These are phyloP conservation scores for Protosalanx chinensis DNA, from an alignment of 2,797 vertebrate genomes.

Conservation along the genomic window DNA sequence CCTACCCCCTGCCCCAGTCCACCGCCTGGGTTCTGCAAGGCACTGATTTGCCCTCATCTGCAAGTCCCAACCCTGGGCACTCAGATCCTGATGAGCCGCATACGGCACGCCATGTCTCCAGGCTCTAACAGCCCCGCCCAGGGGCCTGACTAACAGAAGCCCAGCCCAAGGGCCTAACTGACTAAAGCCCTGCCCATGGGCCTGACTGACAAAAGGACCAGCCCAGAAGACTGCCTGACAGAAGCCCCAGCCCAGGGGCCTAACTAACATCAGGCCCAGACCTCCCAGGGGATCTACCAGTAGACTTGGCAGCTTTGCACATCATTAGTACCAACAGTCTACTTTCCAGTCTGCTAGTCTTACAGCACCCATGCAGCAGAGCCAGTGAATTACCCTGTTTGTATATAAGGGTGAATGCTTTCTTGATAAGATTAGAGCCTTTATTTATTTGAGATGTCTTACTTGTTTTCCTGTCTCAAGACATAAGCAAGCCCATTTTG, in stretches of 20 bases:
- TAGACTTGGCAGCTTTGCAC: conserved; percentile 59
- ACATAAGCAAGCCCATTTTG: no score
- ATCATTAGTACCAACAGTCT: conserved; percentile 59
- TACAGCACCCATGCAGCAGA: neutral
- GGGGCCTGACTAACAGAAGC: conserved; percentile 12
- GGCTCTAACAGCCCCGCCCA: conserved; percentile 32
- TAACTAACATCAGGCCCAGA: neutral
- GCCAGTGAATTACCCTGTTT: conserved; percentile 16
- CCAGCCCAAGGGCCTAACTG: conserved; percentile 41
- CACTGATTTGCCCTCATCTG: conserved; percentile 37
- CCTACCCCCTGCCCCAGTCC: conserved; percentile 3
- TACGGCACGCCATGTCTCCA: conserved; percentile 39
- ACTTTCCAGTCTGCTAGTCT: conserved; percentile 17
- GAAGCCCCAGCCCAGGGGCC: neutral
- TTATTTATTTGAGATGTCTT: no score
- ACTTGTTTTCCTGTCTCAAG: no score
- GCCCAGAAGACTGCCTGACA: no score
- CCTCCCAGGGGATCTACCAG: conserved; percentile 47
- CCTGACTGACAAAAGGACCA: neutral
- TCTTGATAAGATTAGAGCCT: neutral
- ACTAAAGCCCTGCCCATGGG: conserved; percentile 51
- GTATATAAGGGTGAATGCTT: conserved; percentile 1
- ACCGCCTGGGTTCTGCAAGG: conserved; percentile 31
- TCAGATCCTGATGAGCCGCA: conserved; percentile 65
- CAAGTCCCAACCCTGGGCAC: conserved; percentile 31